Conservation (phyloP, 2,797 vertebrate genomes). For the Phylloscopus collybita region DNA sequence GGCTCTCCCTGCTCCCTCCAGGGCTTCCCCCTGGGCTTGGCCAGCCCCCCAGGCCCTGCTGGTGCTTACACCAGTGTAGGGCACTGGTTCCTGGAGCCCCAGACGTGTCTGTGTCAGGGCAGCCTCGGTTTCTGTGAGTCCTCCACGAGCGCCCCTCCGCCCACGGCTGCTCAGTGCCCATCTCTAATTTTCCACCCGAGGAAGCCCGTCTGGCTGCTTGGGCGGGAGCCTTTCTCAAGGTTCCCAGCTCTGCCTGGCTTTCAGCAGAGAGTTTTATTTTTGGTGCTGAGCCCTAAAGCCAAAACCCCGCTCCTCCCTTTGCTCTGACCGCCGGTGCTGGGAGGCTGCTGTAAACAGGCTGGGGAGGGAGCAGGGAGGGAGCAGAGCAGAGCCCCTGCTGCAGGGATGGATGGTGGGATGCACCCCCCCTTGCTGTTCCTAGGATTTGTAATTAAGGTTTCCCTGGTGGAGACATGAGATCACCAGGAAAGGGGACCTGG, state of each 20-base stretch:
- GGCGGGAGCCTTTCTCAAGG: slow-evolving; percentile 29
- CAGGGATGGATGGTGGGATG: background rate
- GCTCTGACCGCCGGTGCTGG: background rate
- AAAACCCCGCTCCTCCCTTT: slow-evolving; percentile 56
- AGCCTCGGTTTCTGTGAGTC: background rate
- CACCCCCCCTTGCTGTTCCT: background rate
- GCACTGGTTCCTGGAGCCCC: background rate
- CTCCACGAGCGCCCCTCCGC: background rate
- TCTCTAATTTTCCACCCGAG: slow-evolving; percentile 50
- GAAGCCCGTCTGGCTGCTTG: slow-evolving; percentile 16
- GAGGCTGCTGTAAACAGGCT: slow-evolving; percentile 39
- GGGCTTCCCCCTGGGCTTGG: background rate
- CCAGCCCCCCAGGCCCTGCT: background rate
- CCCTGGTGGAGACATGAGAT: slow-evolving; percentile 36
- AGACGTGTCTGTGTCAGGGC: background rate
- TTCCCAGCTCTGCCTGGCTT: slow-evolving; percentile 39
- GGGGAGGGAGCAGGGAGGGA: slow-evolving; percentile 5
- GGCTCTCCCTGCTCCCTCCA: background rate
- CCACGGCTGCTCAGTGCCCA: slow-evolving; percentile 8
- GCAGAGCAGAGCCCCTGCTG: background rate
- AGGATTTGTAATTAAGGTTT: slow-evolving; percentile 43
- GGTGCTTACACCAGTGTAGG: background rate
- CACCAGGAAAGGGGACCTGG: slow-evolving; percentile 20
- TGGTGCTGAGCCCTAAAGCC: slow-evolving; percentile 42
- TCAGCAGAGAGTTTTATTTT: slow-evolving; percentile 63